A percentile compares a stretch with the other conserved stretches of the same genome.
Evolutionary conservation across 2,113 vertebrate genomes (phyloP).

Genomic region (Bolborhynchus lineola): DNA sequence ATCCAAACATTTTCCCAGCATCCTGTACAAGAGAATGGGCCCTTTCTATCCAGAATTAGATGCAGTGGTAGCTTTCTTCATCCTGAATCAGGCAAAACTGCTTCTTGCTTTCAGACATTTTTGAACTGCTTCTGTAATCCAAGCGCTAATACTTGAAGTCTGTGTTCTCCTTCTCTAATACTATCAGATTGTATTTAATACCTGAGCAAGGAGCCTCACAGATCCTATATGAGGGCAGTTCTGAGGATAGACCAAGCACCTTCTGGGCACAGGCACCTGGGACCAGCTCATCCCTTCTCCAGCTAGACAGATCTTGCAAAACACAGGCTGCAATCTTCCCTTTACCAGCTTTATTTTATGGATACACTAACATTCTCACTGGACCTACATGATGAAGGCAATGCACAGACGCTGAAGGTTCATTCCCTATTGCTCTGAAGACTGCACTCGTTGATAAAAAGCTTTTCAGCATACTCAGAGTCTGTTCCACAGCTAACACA

Average conservation of each 20-base stretch:
- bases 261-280: background rate
- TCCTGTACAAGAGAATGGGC: background rate
- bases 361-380: background rate
- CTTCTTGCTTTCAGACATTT: background rate
- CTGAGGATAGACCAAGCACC: background rate
- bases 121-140: background rate
- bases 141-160: background rate
- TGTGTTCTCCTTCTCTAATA: background rate
- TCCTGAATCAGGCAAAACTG: background rate
- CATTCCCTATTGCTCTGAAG: background rate
- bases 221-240: background rate
- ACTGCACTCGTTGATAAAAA: background rate
- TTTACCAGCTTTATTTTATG: background rate
- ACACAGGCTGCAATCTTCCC: fast-evolving
- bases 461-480: fast-evolving
- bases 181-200: background rate
- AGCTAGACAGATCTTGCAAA: background rate
- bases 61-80: background rate
- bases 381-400: background rate
- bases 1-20: background rate
- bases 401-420: background rate
- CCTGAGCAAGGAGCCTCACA: background rate
- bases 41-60: background rate
- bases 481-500: background rate
- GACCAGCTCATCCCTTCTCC: background rate